A percentile compares a stretch with the other conserved stretches of the same genome.
These are phyloP conservation scores for Jacana jacana DNA, from an alignment of 2,113 vertebrate genomes.

Conservation along the genomic window DNA sequence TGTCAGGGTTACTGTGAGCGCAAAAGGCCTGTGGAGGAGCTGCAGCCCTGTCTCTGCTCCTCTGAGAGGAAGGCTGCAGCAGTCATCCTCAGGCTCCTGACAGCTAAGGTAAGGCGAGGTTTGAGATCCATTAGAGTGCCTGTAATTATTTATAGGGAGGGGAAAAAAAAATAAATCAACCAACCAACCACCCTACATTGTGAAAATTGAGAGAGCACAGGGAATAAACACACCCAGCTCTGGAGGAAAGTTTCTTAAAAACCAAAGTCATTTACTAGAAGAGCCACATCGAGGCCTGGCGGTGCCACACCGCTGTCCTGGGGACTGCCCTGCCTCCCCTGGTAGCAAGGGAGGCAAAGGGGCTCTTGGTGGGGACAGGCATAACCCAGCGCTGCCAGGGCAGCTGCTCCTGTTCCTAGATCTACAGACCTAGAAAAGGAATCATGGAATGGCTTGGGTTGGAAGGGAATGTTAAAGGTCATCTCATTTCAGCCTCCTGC, in stretches of 20 bases:
- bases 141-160: constrained; percentile 69
- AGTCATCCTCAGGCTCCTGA: neutral
- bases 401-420: too few relatives aligned
- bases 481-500: neutral
- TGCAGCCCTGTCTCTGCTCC: neutral
- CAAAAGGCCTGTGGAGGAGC: neutral
- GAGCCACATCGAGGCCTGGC: fast-evolving
- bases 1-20: neutral
- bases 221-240: neutral
- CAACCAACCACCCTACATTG: neutral
- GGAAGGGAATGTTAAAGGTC: neutral
- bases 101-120: constrained; percentile 45
- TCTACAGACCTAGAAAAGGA: fast-evolving
- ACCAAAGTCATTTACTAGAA: neutral
- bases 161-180: neutral
- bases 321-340: neutral
- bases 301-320: fast-evolving
- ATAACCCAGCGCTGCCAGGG: neutral
- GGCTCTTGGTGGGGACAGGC: neutral
- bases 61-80: neutral
- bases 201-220: neutral
- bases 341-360: fast-evolving
- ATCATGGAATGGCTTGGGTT: neutral
- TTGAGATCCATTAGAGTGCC: constrained; percentile 60
- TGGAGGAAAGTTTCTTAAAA: neutral